Conservation (phyloP, 2,888 invertebrate species). For the Chouioia cunea region DNA sequence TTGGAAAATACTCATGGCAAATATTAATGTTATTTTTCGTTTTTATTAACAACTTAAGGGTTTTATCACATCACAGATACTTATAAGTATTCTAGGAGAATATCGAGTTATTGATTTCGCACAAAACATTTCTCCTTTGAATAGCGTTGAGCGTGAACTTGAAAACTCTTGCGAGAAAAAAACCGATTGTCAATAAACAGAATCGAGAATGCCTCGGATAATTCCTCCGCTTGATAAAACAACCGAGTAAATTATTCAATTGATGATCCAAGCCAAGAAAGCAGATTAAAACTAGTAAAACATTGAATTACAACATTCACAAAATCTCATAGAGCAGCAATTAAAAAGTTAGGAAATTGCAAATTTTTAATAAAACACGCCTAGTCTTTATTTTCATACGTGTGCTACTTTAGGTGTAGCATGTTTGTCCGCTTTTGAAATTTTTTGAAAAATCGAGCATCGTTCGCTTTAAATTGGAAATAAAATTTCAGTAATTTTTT, state of each 20-base stretch:
- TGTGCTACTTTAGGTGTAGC: no score
- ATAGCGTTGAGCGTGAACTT: not conserved
- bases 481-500: no score
- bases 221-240: not conserved
- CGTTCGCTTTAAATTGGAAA: no score
- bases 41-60: not conserved
- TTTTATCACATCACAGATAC: conserved; percentile 1
- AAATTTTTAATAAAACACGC: no score
- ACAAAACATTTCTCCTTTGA: conserved; percentile 40
- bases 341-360: no score
- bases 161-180: conserved; percentile 1
- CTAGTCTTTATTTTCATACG: no score
- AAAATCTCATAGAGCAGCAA: no score
- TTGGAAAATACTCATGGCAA: conserved; percentile 42
- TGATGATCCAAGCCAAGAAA: no score
- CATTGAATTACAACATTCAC: no score
- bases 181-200: conserved; percentile 16
- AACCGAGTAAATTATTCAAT: not conserved
- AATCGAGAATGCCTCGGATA: conserved; percentile 43
- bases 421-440: no score
- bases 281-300: no score
- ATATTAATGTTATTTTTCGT: conserved; percentile 23
- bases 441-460: no score
- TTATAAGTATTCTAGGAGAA: conserved; percentile 16
- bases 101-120: conserved; percentile 12